Evolutionary conservation across 2,888 invertebrate genomes (phyloP).

Genomic region (Lasioglossum vierecki): DNA sequence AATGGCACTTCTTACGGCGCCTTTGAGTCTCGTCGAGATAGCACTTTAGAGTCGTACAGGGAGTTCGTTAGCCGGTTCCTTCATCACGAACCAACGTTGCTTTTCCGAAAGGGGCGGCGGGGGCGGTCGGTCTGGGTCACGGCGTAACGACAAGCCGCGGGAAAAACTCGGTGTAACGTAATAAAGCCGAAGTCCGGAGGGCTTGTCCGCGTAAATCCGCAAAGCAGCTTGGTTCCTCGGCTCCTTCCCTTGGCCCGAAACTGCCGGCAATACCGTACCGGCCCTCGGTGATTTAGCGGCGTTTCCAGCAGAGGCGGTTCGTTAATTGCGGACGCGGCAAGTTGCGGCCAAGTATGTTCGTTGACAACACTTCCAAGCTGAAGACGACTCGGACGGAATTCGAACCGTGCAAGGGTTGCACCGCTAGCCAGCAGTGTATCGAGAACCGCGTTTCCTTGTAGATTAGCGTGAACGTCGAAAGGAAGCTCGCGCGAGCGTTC

Average conservation of each 20-base stretch:
- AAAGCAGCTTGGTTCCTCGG: constrained; percentile 57
- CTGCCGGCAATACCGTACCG: constrained; percentile 43
- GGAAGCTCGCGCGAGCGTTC: neutral
- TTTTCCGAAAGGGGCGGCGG: constrained; percentile 18
- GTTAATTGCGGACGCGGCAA: constrained; percentile 80
- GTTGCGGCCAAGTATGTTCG: constrained; percentile 54
- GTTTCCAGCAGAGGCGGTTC: constrained; percentile 44
- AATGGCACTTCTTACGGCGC: constrained; percentile 67
- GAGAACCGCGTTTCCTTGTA: neutral
- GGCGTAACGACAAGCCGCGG: constrained; percentile 64
- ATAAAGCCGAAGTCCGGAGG: constrained; percentile 74
- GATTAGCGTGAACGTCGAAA: neutral
- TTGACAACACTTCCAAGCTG: neutral
- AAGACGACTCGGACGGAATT: neutral
- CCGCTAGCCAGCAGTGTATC: neutral
- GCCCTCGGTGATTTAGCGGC: constrained; percentile 71
- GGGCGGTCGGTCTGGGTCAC: constrained; percentile 31
- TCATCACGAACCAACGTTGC: constrained; percentile 40
- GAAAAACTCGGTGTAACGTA: constrained; percentile 80
- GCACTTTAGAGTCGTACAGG: constrained; percentile 68
- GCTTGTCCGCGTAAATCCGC: constrained; percentile 76
- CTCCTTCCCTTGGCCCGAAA: constrained; percentile 58
- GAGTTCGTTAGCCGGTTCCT: constrained; percentile 63
- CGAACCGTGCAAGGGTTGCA: neutral
- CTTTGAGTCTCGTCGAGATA: constrained; percentile 58